Base-by-base conservation (phyloP, 2,113 vertebrate genomes). In the Prochilodus magdalenae region DNA sequence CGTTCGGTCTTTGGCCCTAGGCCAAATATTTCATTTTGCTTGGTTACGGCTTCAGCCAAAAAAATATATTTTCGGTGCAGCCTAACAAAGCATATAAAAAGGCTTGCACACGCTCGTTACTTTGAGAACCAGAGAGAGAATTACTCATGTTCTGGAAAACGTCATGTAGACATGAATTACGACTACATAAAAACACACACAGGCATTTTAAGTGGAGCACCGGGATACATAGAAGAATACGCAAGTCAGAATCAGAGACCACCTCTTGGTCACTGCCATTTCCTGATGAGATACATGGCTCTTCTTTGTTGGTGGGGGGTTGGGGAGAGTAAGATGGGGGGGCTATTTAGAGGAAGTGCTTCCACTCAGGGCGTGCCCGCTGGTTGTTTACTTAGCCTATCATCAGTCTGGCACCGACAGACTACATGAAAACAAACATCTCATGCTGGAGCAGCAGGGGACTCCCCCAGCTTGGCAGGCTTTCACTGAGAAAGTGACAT, bases 301-400 rank as follows among this genome's bases (percentile, higher is more conserved):
- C 69, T n/a, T 72, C 33, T 72, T 20, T 30, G 26, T 20, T 72
- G 12, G 33, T 3, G 24, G 44, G 44, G 15, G 30, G 22, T 16
- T 30, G 47, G 47, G 11, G 47, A 11, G 47, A 2, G 29, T 36
- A 7, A 7, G 40, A 71, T 27, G 3, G 27, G 62, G 26, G 10
- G 11, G 33, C 5, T 78, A 40, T 27, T 30, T 20, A 59, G 51
- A 80, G 73, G 44, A 80, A 80, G 65, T 26, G 18, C 47, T 40
- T 66, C 27, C 57, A 53, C 1, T 44, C 78, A 65, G 40, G 60
- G 74, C 40, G 73, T 76, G 80, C 26, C 59, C 15, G 30, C 24
- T 72, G 26, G 60, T 49, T 73, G 75, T 73, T 81, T 74, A 70
- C 69, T 67, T 80, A 73, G 72, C 63, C 77, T 74, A 73, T 47